A percentile compares a stretch with the other conserved stretches of the same genome.
Evolutionary conservation across 92 coral and sea anemone species (phyloP).

Genomic region (Phenganax subtilis): DNA sequence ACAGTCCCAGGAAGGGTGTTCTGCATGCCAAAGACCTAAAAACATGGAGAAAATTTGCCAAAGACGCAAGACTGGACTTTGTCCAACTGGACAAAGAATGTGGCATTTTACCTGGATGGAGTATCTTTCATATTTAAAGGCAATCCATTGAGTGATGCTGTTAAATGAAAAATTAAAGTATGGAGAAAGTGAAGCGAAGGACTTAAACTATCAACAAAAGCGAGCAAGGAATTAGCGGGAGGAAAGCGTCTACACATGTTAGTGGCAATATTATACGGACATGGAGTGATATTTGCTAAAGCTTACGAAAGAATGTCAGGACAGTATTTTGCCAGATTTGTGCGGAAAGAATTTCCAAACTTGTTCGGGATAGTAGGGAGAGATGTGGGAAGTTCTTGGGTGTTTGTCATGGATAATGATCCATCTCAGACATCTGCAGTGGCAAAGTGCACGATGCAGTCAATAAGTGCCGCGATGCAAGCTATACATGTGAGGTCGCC

Average conservation of each 20-base stretch:
- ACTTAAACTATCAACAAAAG: too few species aligned
- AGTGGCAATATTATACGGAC: background rate
- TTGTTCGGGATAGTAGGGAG: background rate
- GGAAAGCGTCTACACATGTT: too few species aligned
- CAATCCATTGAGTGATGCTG: slow-evolving; percentile 9
- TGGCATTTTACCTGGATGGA: slow-evolving; percentile 13
- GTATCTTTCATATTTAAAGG: slow-evolving; percentile 12
- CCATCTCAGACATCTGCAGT: slow-evolving; percentile 8
- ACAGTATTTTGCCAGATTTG: background rate
- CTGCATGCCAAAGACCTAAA: background rate
- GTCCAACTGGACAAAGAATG: background rate
- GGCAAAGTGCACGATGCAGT: background rate
- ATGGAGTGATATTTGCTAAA: background rate
- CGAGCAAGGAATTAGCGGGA: too few species aligned
- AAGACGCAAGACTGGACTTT: background rate
- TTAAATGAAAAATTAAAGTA: background rate
- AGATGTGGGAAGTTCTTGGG: background rate
- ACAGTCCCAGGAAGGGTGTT: slow-evolving; percentile 2
- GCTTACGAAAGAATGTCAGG: slow-evolving; percentile 10
- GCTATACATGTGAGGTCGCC: background rate
- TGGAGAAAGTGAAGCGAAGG: background rate
- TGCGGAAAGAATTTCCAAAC: background rate
- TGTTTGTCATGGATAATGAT: slow-evolving; percentile 19
- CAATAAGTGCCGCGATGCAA: background rate
- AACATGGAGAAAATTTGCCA: background rate